Evolutionary conservation across 2,888 invertebrate species (phyloP), one percentile per base, ranked within the genome.

Genomic region (Papilio demoleus): DNA sequence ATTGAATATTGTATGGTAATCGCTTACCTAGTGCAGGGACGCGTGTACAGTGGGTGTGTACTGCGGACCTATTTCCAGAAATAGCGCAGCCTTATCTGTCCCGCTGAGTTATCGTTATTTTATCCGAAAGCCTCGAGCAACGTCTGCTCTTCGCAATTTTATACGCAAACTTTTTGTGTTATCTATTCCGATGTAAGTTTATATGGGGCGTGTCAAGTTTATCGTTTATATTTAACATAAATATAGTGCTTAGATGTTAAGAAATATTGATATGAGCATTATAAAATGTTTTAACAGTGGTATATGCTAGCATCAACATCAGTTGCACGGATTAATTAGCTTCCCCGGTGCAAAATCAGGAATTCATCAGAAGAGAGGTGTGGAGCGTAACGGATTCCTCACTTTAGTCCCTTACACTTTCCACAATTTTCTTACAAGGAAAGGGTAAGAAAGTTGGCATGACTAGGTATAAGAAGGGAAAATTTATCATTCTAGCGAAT

Each of bases 61-160:
- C 38, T 38, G 38, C 42, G 42, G 76, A 66, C 76, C 80, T 70
- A 79, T 71, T 79, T 81, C 73, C 74, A 70, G 75, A 77, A 76
- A 77, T 78, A 77, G 77, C 69, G 8, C 72, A 69, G 66, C 66
- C 74, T 75, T 76, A 79, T 76, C 78, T 77, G 72, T 65, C 72
- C 36, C 40, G 42, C 40, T 61, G 36, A 67, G 70, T 74, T 74
- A 79, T 75, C 77, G 75, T 71, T 72, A 63, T 60, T 72, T 67
- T 74, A 69, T 69, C 69, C 17, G 50, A 60, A 53, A 65, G 65
- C 60, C 42, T 56, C 24, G 22, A 50, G 19, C 47, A 17, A 12
- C 50, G 38, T n/a, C 60, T 17, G 8, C 22, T 59, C 34, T 8
- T 24, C 22, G 64, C 50, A 53, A 42, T 38, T 36, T 65, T 56